Conservation (phyloP, 2,888 invertebrate species). For the Platypus cylindrus region DNA sequence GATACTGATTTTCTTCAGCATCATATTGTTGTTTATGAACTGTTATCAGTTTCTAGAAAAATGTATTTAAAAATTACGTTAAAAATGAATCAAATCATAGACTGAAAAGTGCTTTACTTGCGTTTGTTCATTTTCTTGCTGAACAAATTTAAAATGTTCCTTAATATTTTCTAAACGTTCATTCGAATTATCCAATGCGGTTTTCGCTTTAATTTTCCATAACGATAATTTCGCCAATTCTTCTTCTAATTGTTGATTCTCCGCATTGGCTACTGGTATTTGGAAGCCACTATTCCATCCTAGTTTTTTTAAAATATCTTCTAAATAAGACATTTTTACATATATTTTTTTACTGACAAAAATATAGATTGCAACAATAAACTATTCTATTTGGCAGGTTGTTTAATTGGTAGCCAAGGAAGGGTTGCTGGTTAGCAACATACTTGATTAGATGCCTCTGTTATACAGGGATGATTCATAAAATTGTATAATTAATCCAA, state of each 20-base stretch:
- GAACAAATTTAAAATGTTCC: slow-evolving; percentile 40
- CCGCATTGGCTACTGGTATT: slow-evolving; percentile 65
- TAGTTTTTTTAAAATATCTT: slow-evolving; percentile 51
- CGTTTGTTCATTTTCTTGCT: slow-evolving; percentile 43
- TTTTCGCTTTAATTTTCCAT: slow-evolving; percentile 36
- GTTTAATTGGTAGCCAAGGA: too few species aligned
- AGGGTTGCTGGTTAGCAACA: too few species aligned
- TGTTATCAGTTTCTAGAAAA: slow-evolving; percentile 45
- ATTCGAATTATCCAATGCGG: slow-evolving; percentile 35
- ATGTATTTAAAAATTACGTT: background rate
- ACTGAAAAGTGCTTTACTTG: too few species aligned
- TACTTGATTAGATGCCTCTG: too few species aligned
- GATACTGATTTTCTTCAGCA: slow-evolving; percentile 45
- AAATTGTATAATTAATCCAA: too few species aligned
- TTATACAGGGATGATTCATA: too few species aligned
- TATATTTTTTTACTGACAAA: slow-evolving; percentile 1
- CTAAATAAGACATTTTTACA: slow-evolving; percentile 34
- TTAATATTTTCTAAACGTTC: slow-evolving; percentile 28
- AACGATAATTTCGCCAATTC: slow-evolving; percentile 40
- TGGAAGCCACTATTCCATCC: slow-evolving; percentile 69
- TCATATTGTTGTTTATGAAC: slow-evolving; percentile 57
- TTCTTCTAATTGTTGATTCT: slow-evolving; percentile 47
- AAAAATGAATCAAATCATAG: too few species aligned
- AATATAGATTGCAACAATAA: too few species aligned
- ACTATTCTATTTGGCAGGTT: too few species aligned